Percentiles rank a stretch among this genome's conserved stretches.
These are phyloP conservation scores for Cheilosia pagana DNA, from an alignment of 2,888 invertebrate species.

Conservation along the genomic window DNA sequence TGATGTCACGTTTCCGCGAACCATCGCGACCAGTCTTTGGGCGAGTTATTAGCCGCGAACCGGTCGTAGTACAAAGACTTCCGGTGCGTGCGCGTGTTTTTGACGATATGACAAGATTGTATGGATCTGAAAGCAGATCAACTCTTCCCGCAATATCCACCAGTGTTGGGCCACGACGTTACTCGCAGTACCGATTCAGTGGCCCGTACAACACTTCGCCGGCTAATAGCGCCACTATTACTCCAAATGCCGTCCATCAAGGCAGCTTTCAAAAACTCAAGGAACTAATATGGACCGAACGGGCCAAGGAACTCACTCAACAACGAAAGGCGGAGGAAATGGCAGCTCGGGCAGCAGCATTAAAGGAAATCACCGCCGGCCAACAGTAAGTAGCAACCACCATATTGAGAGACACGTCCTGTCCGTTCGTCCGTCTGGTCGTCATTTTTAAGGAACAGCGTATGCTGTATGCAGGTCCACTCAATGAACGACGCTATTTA, in stretches of 20 bases:
- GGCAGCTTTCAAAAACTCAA: conserved; percentile 90
- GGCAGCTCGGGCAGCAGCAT: conserved; percentile 86
- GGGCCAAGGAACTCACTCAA: conserved; percentile 90
- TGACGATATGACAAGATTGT: conserved; percentile 85
- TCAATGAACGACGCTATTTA: no score
- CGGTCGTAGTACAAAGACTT: conserved; percentile 83
- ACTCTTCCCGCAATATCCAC: conserved; percentile 27
- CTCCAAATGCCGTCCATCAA: conserved; percentile 79
- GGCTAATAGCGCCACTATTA: conserved; percentile 51
- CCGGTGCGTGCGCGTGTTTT: conserved; percentile 84
- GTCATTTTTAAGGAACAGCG: no score
- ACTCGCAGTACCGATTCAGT: conserved; percentile 78
- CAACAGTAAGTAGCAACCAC: conserved; percentile 84
- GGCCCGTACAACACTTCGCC: conserved; percentile 54
- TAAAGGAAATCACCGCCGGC: conserved; percentile 87
- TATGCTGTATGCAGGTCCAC: no score
- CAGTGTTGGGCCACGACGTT: conserved; percentile 78
- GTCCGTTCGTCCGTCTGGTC: no score
- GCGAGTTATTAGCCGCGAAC: conserved; percentile 89
- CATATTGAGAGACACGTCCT: no score
- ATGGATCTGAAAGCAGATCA: conserved; percentile 82
- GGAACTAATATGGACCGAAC: conserved; percentile 90
- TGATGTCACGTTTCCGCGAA: conserved; percentile 82
- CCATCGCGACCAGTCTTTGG: conserved; percentile 87
- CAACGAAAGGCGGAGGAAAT: conserved; percentile 90